phyloP scores from a whole-genome alignment of 2,113 vertebrate genomes.

The Crypturellus undulatus region DNA sequence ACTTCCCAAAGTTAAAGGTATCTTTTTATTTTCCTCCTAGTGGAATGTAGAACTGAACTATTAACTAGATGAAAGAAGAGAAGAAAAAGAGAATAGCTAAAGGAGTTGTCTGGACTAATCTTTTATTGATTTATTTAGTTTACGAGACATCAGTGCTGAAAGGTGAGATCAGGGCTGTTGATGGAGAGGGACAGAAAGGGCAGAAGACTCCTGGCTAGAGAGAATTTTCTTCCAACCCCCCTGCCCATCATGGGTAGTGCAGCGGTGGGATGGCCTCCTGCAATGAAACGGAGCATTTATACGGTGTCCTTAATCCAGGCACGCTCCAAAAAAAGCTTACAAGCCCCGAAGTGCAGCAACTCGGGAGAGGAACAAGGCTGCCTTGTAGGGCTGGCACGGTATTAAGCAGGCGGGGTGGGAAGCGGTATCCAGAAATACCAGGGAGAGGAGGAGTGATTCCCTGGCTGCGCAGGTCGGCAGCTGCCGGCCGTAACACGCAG shows the following conservation, averaged over 20 bases:
- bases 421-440: background rate
- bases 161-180: background rate
- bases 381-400: background rate
- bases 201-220: background rate
- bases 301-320: background rate
- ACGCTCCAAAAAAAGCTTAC: background rate
- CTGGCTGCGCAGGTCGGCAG: background rate
- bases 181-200: slow-evolving; percentile 9
- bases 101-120: background rate
- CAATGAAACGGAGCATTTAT: background rate
- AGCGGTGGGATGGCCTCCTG: background rate
- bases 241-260: background rate
- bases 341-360: background rate
- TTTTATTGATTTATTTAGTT: background rate
- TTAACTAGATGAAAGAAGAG: background rate
- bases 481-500: background rate
- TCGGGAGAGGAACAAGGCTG: background rate
- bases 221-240: background rate
- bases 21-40: background rate
- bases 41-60: background rate
- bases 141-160: background rate
- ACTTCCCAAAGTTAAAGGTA: too few species aligned
- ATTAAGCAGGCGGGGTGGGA: background rate
- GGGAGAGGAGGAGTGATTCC: background rate
- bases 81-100: background rate